phyloP scores from a whole-genome alignment of 2,113 vertebrate species.

The Passer domesticus region DNA sequence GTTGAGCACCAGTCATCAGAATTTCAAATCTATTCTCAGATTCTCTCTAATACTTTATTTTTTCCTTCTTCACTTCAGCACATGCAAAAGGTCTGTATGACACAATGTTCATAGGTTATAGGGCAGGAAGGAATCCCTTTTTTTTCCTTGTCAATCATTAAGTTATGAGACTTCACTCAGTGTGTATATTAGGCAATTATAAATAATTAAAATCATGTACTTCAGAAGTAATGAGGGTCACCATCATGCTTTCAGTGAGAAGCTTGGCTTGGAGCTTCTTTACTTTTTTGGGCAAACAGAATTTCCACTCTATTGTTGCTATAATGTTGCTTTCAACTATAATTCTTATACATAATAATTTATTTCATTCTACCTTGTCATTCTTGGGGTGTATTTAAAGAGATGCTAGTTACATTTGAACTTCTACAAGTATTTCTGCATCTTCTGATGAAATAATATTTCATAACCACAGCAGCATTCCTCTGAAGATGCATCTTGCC shows the following conservation, averaged over 20 bases:
- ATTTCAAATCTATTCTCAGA: background rate
- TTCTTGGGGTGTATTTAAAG: background rate
- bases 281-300: background rate
- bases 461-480: background rate
- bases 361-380: background rate
- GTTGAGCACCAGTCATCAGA: accelerated
- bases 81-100: background rate
- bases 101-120: background rate
- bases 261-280: background rate
- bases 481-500: background rate
- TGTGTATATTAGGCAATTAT: background rate
- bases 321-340: background rate
- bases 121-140: background rate
- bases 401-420: background rate
- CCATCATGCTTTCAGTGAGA: background rate
- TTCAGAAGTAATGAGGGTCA: background rate
- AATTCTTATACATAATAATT: background rate
- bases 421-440: background rate
- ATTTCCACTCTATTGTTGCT: background rate
- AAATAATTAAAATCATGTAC: background rate
- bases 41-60: background rate
- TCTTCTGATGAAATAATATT: background rate
- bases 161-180: background rate
- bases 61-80: background rate
- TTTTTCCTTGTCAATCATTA: background rate